Conservation (phyloP, 2,888 invertebrate genomes). For the Microctonus aethiopoides region DNA sequence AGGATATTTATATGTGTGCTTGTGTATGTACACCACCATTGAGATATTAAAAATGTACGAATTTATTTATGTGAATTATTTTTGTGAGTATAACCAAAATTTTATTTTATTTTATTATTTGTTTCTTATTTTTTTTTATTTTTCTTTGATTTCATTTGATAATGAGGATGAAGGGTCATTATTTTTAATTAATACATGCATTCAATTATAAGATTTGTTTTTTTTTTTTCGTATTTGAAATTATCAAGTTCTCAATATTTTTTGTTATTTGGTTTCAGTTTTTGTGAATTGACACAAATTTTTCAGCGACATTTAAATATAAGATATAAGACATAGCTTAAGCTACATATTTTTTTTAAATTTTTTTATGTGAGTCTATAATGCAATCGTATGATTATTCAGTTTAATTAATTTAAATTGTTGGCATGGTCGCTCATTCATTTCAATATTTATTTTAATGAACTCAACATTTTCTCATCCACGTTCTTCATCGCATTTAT, state of each 20-base stretch:
- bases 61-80: too few species aligned
- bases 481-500: background rate
- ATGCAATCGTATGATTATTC: slow-evolving; percentile 42
- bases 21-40: slow-evolving; percentile 37
- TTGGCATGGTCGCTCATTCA: slow-evolving; percentile 42
- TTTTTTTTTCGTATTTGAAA: slow-evolving; percentile 4
- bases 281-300: too few species aligned
- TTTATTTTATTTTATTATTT: slow-evolving; percentile 31
- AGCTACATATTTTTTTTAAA: background rate
- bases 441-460: slow-evolving; percentile 17
- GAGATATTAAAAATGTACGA: slow-evolving; percentile 51
- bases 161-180: background rate
- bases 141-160: background rate
- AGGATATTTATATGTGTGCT: background rate
- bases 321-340: background rate
- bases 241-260: too few species aligned
- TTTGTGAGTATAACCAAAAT: slow-evolving; percentile 15
- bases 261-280: too few species aligned
- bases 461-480: background rate
- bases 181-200: background rate
- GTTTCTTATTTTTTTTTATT: slow-evolving; percentile 4
- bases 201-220: slow-evolving; percentile 20
- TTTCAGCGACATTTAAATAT: too few species aligned
- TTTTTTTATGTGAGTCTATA: slow-evolving; percentile 42
- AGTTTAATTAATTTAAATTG: slow-evolving; percentile 32